Evolutionary conservation across 2,797 vertebrate species (phyloP).

Genomic region (Megalops cyprinoides): DNA sequence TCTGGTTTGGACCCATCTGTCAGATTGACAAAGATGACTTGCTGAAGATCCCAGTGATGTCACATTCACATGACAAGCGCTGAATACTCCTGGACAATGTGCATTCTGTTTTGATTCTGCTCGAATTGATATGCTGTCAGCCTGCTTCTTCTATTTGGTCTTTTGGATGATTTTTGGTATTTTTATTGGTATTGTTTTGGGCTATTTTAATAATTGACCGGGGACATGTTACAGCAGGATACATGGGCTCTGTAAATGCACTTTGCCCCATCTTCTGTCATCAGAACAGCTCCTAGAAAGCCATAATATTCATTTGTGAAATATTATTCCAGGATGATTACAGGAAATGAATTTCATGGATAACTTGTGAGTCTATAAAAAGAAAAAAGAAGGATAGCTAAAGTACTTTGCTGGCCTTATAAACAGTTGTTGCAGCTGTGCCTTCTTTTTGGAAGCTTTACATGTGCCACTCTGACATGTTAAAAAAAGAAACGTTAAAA

Average conservation of each 20-base stretch:
- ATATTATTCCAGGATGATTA: constrained; percentile 64
- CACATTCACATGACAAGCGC: background rate
- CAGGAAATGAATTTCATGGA: constrained; percentile 66
- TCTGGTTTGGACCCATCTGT: constrained; percentile 40
- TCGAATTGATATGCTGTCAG: background rate
- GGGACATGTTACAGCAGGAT: background rate
- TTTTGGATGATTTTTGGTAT: background rate
- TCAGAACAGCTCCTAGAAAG: constrained; percentile 44
- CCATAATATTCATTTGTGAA: constrained; percentile 49
- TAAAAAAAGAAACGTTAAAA: constrained; percentile 51
- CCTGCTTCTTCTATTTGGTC: background rate
- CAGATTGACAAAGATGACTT: constrained; percentile 48
- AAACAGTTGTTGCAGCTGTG: constrained; percentile 68
- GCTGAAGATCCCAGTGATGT: constrained; percentile 43
- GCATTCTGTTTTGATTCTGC: background rate
- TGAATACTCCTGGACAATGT: background rate
- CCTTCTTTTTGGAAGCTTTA: constrained; percentile 65
- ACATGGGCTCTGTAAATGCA: background rate
- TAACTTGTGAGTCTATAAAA: constrained; percentile 68
- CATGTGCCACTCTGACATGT: constrained; percentile 63
- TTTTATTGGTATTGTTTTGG: background rate
- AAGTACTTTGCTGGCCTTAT: constrained; percentile 60
- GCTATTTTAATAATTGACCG: background rate
- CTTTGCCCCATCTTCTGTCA: constrained; percentile 44
- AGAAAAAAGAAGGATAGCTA: constrained; percentile 61